Conservation (phyloP, 2,888 invertebrate genomes). For the Dynastes grantii region DNA sequence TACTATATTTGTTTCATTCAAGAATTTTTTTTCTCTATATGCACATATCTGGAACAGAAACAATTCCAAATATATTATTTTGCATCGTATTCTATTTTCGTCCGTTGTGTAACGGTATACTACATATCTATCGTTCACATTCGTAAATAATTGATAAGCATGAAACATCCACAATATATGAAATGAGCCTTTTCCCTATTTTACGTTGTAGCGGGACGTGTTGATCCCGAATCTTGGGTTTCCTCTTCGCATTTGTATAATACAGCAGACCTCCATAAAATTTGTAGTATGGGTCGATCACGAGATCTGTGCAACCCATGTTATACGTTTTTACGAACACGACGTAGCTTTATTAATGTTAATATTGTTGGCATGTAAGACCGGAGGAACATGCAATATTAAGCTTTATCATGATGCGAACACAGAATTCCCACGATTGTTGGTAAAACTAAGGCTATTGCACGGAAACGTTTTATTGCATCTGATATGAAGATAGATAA, state of each 20-base stretch:
- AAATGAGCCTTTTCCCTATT: no score
- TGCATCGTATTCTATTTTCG: no score
- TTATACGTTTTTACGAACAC: constrained; percentile 22
- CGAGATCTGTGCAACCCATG: constrained; percentile 9
- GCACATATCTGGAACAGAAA: no score
- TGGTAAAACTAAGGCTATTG: constrained; percentile 1
- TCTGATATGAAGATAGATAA: neutral
- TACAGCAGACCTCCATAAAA: constrained; percentile 18
- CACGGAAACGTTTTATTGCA: constrained; percentile 12
- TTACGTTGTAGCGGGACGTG: neutral
- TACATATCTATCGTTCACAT: no score
- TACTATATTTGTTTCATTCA: no score
- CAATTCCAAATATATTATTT: no score
- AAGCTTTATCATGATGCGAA: constrained; percentile 14
- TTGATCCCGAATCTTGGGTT: neutral
- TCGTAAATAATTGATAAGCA: no score
- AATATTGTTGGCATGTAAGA: neutral
- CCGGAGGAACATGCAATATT: constrained; percentile 20
- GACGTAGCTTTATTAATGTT: constrained; percentile 15
- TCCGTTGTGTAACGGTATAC: no score
- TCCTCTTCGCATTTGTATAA: neutral
- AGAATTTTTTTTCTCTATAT: no score
- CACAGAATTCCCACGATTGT: constrained; percentile 2
- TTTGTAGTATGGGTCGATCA: neutral
- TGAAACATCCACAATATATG: no score